Evolutionary conservation across 2,888 invertebrate genomes (phyloP).

Genomic region (Macrophya alboannulata): DNA sequence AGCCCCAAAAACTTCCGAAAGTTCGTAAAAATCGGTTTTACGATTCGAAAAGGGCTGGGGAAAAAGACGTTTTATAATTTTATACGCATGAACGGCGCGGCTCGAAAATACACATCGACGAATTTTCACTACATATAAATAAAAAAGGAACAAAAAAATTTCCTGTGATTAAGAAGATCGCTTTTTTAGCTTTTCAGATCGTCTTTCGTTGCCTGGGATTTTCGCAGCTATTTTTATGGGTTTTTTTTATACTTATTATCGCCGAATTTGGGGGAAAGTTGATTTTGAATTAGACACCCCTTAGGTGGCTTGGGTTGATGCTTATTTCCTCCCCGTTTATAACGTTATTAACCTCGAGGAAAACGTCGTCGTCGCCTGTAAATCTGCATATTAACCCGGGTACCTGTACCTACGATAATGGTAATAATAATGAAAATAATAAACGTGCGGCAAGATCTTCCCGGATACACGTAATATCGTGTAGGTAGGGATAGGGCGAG

Average conservation of each 20-base stretch:
- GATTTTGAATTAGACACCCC: conserved; percentile 1
- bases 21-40: not conserved
- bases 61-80: too few relatives aligned
- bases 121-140: too few relatives aligned
- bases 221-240: not conserved
- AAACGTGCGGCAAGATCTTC: conserved; percentile 6
- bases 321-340: conserved; percentile 20
- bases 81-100: too few relatives aligned
- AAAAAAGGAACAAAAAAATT: too few relatives aligned
- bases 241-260: not conserved
- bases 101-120: too few relatives aligned
- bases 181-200: not conserved
- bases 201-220: too few relatives aligned
- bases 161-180: too few relatives aligned
- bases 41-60: not conserved
- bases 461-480: conserved; percentile 1
- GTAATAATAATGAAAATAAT: conserved; percentile 17
- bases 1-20: not conserved
- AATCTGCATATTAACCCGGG: conserved; percentile 23
- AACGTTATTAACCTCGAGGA: conserved; percentile 16
- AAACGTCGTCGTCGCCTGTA: not conserved
- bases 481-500: not conserved
- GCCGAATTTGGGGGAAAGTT: not conserved
- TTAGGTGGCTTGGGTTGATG: not conserved
- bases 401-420: not conserved